Base-by-base conservation (phyloP, 1,140 invertebrate genomes). In the Helicoverpa zea region DNA sequence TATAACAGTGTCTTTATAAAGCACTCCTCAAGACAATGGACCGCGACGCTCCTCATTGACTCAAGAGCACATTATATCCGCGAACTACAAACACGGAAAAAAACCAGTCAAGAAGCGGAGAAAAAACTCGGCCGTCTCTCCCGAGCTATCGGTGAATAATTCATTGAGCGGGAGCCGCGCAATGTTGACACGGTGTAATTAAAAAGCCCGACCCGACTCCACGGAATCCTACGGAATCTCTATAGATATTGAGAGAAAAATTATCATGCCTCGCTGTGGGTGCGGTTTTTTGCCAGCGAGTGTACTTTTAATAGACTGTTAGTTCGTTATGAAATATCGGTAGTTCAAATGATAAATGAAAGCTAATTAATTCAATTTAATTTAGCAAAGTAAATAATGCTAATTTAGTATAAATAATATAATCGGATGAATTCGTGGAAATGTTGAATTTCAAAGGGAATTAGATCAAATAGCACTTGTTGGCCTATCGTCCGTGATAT, bases 101-200 rank as follows among this genome's bases (percentile, higher is more conserved):
- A 81, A 83, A 81, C 12, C 56, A 70, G 52, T 23, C 47, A 78
- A 61, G 61, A 49, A 79, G 66, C 51, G 59, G 10, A 73, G 54
- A 78, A 81, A 81, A 74, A 76, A 84, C 16, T 43, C 59, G 13
- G 59, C 58, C 76, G 35, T 68, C 76, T 78, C 74, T 77, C 35
- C 73, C 77, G 72, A 66, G 81, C 61, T 14, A 75, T 77, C 59
- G 70, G 63, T 91, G 88, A 91, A 92, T 92, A 88, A 92, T 90
- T 90, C 88, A 90, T 89, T 49, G 63, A 78, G 5, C 75, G 76
- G 49, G 16, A 64, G 73, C 70, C 54, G 54, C 68, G 51, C n/a
- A 75, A 54, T 90, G 87, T 92, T 92, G 89, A 92, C 89, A 89
- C 83, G 74, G 66, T 83, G 87, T 92, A 92, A 92, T 92, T 90